Conservation (phyloP, 2,888 invertebrate species). For the Blera fallax region DNA sequence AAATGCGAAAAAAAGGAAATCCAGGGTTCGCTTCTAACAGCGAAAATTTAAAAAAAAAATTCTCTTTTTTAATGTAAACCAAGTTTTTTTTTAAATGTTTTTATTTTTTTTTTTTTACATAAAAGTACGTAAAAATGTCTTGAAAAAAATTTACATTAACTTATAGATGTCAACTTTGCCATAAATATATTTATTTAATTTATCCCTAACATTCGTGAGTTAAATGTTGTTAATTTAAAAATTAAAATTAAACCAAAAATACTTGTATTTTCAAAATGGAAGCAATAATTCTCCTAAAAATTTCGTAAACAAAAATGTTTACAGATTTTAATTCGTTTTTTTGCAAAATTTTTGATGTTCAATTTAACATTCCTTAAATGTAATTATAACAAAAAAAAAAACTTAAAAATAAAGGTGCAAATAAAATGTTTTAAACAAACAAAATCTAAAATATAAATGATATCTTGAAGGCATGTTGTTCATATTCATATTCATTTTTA, state of each 20-base stretch:
- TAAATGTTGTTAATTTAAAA: background rate
- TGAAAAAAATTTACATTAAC: background rate
- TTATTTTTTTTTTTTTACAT: too few species aligned
- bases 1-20: constrained; percentile 62
- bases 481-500: constrained; percentile 42
- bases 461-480: constrained; percentile 1
- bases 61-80: background rate
- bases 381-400: background rate
- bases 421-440: background rate
- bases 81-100: background rate
- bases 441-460: background rate
- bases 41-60: constrained; percentile 34
- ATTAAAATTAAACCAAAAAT: background rate
- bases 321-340: background rate
- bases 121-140: too few species aligned
- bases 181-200: background rate
- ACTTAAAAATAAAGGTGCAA: background rate
- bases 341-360: background rate
- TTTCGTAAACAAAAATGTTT: background rate
- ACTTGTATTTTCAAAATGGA: constrained; percentile 4
- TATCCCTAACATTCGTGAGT: background rate
- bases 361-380: background rate
- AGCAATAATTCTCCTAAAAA: background rate
- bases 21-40: constrained; percentile 67
- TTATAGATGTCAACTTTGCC: background rate